These are phyloP conservation scores for Ophioderma brevispina DNA, from an alignment of 35 echinoderm and acorn worm genomes.

Conservation along the genomic window DNA sequence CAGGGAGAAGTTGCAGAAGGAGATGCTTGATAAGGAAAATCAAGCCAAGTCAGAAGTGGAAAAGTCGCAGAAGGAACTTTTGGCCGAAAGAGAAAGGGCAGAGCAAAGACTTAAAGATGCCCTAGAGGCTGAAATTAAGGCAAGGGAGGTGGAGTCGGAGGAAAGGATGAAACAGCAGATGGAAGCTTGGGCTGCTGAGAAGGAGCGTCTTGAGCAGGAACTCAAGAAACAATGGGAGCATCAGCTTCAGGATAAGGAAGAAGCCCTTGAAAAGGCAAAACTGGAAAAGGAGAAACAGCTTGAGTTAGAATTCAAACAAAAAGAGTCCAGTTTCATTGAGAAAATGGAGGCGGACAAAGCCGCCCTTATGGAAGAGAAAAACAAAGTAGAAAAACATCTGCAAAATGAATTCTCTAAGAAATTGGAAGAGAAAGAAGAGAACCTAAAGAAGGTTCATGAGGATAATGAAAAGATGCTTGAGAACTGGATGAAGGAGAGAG, in stretches of 20 bases:
- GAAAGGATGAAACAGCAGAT: conserved; percentile 64
- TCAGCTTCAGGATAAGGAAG: conserved; percentile 17
- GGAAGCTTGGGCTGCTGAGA: conserved; percentile 62
- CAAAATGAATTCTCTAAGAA: not conserved
- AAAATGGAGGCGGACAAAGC: not conserved
- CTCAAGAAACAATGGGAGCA: conserved; percentile 56
- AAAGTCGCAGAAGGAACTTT: not conserved
- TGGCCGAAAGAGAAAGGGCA: not conserved
- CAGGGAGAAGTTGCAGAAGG: not conserved
- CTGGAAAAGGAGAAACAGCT: not conserved
- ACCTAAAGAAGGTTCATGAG: not conserved
- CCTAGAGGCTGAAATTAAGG: conserved; percentile 10
- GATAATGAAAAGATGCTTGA: not conserved
- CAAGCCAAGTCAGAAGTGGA: not conserved
- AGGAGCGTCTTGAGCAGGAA: conserved; percentile 25
- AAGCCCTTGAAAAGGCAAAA: not conserved
- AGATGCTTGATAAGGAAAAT: not conserved
- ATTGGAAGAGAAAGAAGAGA: not conserved
- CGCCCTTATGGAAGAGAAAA: not conserved
- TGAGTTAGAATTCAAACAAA: not conserved
- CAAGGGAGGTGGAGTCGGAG: conserved; percentile 53
- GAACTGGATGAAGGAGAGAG: not conserved
- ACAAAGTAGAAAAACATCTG: not conserved
- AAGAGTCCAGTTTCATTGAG: not conserved
- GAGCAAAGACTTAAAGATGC: not conserved